Evolutionary conservation across 2,888 invertebrate species (phyloP).

Genomic region (Oxyteleia sp.): DNA sequence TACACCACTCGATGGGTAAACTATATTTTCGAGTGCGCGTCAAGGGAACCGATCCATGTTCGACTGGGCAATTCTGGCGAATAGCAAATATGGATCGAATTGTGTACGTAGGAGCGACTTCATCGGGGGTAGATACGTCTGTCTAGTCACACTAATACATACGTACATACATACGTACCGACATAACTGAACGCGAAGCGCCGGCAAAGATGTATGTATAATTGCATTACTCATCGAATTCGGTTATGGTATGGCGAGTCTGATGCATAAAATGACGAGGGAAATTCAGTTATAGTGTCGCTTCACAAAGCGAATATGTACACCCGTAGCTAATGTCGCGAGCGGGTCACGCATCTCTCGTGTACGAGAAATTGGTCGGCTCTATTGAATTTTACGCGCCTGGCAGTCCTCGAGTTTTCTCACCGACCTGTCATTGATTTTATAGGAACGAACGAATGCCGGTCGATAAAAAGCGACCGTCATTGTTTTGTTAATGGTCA

Average conservation of each 20-base stretch:
- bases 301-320: conserved; percentile 86
- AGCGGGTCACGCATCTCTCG: conserved; percentile 74
- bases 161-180: conserved; percentile 66
- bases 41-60: background rate
- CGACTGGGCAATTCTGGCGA: conserved; percentile 6
- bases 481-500: conserved; percentile 33
- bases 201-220: conserved; percentile 87
- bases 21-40: too few relatives aligned
- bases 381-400: conserved; percentile 76
- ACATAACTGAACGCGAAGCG: conserved; percentile 77
- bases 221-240: conserved; percentile 88
- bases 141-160: conserved; percentile 58
- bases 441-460: conserved; percentile 15
- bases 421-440: conserved; percentile 65
- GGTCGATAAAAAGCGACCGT: conserved; percentile 23
- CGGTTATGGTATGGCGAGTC: conserved; percentile 87
- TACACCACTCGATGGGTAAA: too few relatives aligned
- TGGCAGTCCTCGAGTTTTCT: conserved; percentile 72
- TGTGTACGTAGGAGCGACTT: conserved; percentile 38
- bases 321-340: conserved; percentile 84
- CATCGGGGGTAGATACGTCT: conserved; percentile 21
- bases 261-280: conserved; percentile 87
- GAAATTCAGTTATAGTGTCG: conserved; percentile 87
- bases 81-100: conserved; percentile 41
- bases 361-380: conserved; percentile 73